These are phyloP conservation scores for Nymphicus hollandicus DNA, from an alignment of 2,113 vertebrate species.

Conservation along the genomic window DNA sequence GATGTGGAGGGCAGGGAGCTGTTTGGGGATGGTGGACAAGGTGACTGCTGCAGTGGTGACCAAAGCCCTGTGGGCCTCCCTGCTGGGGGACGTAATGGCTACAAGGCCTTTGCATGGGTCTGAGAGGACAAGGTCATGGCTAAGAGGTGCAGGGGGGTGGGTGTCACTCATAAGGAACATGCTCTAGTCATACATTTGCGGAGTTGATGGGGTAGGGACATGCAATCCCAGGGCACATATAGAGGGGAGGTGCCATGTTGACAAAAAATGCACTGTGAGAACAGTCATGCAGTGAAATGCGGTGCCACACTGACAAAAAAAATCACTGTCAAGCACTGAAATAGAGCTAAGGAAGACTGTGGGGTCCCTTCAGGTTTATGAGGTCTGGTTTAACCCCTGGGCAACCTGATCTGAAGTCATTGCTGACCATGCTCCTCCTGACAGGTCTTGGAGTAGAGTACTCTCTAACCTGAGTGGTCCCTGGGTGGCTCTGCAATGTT, in stretches of 20 bases:
- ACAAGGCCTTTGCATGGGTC: not conserved
- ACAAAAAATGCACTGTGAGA: not conserved
- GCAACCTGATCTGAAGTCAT: rapidly evolving
- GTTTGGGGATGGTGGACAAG: rapidly evolving
- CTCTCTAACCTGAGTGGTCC: not conserved
- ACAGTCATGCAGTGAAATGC: not conserved
- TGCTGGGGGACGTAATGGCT: not conserved
- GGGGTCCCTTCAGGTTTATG: rapidly evolving
- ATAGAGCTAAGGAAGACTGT: rapidly evolving
- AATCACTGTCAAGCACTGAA: not conserved
- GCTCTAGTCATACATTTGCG: rapidly evolving
- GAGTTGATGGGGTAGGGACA: rapidly evolving
- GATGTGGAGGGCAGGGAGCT: not conserved
- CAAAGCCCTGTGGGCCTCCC: not conserved
- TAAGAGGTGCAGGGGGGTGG: not conserved
- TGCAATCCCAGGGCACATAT: rapidly evolving
- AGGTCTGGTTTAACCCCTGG: not conserved
- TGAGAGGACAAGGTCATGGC: not conserved
- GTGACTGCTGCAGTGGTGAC: not conserved
- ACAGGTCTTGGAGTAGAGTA: not conserved
- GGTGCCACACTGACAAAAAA: rapidly evolving
- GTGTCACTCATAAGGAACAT: rapidly evolving
- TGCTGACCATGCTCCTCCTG: not conserved
- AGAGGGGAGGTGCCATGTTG: rapidly evolving
- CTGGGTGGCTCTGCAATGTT: not conserved